Conservation (phyloP, 2,797 vertebrate species). For the Remorina albescens region DNA sequence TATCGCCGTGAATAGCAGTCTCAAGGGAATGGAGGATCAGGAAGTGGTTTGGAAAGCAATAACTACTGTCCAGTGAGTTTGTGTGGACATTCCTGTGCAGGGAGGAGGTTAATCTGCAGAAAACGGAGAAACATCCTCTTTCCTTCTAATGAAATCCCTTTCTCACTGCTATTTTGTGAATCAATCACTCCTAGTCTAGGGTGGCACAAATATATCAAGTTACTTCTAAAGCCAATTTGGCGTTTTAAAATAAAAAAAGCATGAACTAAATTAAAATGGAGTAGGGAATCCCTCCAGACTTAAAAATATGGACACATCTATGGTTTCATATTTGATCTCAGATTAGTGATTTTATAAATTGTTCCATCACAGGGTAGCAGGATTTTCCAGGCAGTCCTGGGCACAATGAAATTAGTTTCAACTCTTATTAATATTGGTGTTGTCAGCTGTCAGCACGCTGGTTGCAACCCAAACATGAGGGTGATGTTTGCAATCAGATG, state of each 20-base stretch:
- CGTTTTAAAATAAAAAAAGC: neutral
- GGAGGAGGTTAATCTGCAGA: slow-evolving; percentile 61
- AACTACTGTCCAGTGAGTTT: slow-evolving; percentile 66
- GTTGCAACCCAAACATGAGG: neutral
- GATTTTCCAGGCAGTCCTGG: neutral
- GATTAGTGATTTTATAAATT: neutral
- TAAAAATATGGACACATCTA: neutral
- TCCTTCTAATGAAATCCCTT: neutral
- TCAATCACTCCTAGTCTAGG: neutral
- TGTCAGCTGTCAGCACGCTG: neutral
- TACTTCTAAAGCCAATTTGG: neutral
- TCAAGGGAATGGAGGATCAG: slow-evolving; percentile 50
- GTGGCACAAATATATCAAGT: neutral
- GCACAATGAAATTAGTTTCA: neutral
- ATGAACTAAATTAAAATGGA: too few species aligned
- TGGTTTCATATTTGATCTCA: neutral
- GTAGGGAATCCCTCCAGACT: neutral
- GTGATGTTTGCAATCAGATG: neutral
- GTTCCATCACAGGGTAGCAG: neutral
- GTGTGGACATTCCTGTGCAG: slow-evolving; percentile 75
- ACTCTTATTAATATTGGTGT: too few species aligned
- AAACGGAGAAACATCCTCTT: slow-evolving; percentile 46
- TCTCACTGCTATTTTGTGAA: neutral
- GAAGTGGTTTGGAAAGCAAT: slow-evolving; percentile 71
- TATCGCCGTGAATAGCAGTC: slow-evolving; percentile 24